Base-by-base conservation (phyloP, 2,113 vertebrate genomes). In the Oxygymnocypris stewartii region DNA sequence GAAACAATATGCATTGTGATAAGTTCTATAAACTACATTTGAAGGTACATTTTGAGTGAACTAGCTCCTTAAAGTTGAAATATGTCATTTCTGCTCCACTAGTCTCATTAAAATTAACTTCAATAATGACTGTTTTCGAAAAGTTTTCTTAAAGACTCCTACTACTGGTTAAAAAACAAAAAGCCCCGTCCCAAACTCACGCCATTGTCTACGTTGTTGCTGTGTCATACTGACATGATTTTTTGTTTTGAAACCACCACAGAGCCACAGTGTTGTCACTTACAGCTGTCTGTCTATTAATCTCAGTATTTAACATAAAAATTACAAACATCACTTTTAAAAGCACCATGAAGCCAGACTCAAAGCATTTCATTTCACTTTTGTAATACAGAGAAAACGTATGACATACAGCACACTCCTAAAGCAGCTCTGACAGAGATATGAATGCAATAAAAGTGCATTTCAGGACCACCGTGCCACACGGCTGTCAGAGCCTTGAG, bases 401-500 rank as follows among this genome's bases (percentile, higher is more conserved):
- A 71, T 83, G 49, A 76, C 71, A 81, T 71, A 71, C 14, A 77
- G 47, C 54, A 67, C 35, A 5, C 23, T 84, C 57, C 76, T 84
- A 69, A 86, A 84, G 82, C 88, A 77, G 59, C 71, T 81, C 69
- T 82, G 65, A 61, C 63, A 57, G 81, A 76, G 71, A 85, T 87
- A 81, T 77, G 84, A 88, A 88, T 31, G 73, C 82, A 89, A 88
- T 88, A 84, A 88, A 86, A 57, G 80, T 69, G 76, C 31, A 88
- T 89, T 89, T 86, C 51, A 40, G 74, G 54, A 84, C 28, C 37
- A 47, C 28, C n/a, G 51, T 20, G 37, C 81, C 87, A 88, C 85
- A 73, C 44, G 7, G 20, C 76, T 67, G 81, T 76, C 86, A 79
- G 49, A 76, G 59, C 28, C 78, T 37, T 37, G 59, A 77, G 51